phyloP scores from a whole-genome alignment of 2,113 vertebrate species.

The Triplophysa tibetana region DNA sequence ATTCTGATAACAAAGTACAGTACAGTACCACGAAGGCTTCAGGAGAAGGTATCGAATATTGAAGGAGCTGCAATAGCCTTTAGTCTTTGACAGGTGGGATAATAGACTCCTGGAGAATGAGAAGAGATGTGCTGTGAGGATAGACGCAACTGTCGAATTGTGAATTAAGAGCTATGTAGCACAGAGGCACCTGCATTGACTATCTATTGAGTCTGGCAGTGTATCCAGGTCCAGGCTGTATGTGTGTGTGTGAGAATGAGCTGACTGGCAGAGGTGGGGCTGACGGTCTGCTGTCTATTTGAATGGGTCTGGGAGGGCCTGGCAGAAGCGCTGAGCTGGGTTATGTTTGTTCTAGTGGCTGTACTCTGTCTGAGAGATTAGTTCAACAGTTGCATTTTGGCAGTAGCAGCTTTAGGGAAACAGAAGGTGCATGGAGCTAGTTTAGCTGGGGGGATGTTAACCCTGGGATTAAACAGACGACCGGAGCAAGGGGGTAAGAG shows the following conservation, averaged over 20 bases:
- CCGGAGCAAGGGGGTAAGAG: slow-evolving; percentile 27
- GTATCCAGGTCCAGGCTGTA: neutral
- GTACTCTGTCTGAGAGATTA: slow-evolving; percentile 32
- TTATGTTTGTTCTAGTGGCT: slow-evolving; percentile 30
- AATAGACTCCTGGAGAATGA: slow-evolving; percentile 21
- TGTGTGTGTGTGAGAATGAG: neutral
- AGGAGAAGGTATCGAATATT: neutral
- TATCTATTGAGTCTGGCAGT: slow-evolving; percentile 2
- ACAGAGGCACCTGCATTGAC: slow-evolving; percentile 8
- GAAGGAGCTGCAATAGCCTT: neutral
- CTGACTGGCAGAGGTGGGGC: neutral
- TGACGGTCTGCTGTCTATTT: neutral
- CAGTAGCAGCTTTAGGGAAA: slow-evolving; percentile 29
- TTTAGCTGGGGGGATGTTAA: slow-evolving; percentile 19
- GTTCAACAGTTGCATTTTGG: slow-evolving; percentile 31
- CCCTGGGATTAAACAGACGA: neutral
- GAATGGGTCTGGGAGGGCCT: slow-evolving; percentile 26
- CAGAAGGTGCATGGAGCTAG: slow-evolving; percentile 10
- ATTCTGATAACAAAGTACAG: neutral
- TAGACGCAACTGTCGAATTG: slow-evolving; percentile 6
- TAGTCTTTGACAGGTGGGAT: slow-evolving; percentile 4
- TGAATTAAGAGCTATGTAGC: slow-evolving; percentile 24
- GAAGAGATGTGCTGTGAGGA: slow-evolving; percentile 17
- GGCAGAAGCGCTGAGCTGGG: slow-evolving; percentile 48
- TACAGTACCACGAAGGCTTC: neutral